Evolutionary conservation across 2,797 vertebrate species (phyloP).

Genomic region (Schizopygopsis pylzovi): DNA sequence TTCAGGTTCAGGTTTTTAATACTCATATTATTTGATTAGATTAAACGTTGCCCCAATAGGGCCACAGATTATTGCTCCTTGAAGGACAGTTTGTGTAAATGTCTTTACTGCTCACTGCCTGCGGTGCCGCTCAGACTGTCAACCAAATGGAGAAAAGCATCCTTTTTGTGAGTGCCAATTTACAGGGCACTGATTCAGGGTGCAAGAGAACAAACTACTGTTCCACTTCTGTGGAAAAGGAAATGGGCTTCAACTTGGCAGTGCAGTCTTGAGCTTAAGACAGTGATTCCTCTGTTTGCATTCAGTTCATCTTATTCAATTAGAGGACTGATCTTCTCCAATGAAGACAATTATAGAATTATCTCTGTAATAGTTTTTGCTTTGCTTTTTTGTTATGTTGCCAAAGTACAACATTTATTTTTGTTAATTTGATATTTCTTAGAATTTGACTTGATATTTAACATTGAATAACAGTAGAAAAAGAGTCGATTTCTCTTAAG

Average conservation of each 20-base stretch:
- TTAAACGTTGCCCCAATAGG: not conserved
- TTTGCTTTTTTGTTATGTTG: too few relatives aligned
- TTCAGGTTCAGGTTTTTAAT: not conserved
- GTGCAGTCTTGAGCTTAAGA: conserved; percentile 24
- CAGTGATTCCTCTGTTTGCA: conserved; percentile 44
- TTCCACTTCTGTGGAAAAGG: conserved; percentile 40
- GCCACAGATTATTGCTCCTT: not conserved
- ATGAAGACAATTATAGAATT: not conserved
- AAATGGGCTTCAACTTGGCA: conserved; percentile 49
- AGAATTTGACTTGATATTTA: not conserved
- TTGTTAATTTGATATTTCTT: not conserved
- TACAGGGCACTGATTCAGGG: conserved; percentile 32
- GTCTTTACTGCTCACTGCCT: not conserved
- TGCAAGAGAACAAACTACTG: conserved; percentile 47
- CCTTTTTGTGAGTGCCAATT: conserved; percentile 31
- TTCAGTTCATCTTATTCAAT: not conserved
- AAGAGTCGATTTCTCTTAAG: not conserved
- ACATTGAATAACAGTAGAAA: not conserved
- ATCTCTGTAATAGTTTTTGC: not conserved
- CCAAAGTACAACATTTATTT: not conserved
- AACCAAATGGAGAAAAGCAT: conserved; percentile 22
- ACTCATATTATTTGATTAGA: not conserved
- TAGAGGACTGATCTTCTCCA: not conserved
- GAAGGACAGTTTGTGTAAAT: conserved; percentile 7
- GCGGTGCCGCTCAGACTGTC: conserved; percentile 2